A percentile compares a stretch with the other conserved stretches of the same genome.
Evolutionary conservation across 2,797 vertebrate species (phyloP).

Genomic region (Ficedula albicollis): DNA sequence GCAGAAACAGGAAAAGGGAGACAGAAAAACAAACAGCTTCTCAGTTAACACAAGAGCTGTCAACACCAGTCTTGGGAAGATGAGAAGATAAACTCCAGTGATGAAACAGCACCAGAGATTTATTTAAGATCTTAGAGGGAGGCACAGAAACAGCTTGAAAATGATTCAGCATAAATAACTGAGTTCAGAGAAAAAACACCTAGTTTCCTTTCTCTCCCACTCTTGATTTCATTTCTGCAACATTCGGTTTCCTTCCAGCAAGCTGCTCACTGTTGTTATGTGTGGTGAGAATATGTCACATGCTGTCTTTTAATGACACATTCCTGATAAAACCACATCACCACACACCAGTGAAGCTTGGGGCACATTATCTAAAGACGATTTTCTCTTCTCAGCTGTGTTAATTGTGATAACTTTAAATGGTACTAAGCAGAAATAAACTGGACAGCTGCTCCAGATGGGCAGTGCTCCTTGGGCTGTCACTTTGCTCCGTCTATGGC

Average conservation of each 20-base stretch:
- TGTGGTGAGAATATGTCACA: neutral
- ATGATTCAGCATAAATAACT: conserved; percentile 26
- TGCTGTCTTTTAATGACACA: neutral
- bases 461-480: neutral
- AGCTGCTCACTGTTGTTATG: neutral
- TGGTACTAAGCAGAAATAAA: neutral
- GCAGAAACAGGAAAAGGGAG: neutral
- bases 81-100: neutral
- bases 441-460: neutral
- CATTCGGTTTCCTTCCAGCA: neutral
- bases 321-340: neutral
- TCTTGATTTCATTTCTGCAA: neutral
- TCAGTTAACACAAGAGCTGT: neutral
- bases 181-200: neutral
- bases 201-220: neutral
- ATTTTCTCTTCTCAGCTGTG: neutral
- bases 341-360: rapidly evolving
- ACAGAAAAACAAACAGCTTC: neutral
- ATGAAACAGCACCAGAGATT: neutral
- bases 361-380: neutral
- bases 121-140: neutral
- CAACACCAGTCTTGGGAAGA: neutral
- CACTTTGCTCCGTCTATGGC: neutral
- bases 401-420: neutral
- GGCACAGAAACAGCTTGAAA: neutral